These are phyloP conservation scores for Pterois miles DNA, from an alignment of 2,797 vertebrate species.

Conservation along the genomic window DNA sequence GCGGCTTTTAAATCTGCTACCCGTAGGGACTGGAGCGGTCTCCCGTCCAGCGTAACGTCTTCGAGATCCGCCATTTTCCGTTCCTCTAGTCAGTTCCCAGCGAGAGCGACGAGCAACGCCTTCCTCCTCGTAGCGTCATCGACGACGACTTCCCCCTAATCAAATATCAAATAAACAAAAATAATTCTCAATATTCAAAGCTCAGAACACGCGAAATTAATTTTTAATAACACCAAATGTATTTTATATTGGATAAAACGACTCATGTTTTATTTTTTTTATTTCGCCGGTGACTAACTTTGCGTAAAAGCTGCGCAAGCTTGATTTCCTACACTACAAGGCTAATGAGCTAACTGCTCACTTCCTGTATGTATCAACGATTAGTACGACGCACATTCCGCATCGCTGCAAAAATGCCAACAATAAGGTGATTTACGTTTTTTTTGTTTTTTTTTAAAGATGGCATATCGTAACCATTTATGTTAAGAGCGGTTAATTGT, in stretches of 20 bases:
- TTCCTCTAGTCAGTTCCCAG: slow-evolving; percentile 82
- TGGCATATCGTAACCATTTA: background rate
- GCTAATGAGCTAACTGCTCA: background rate
- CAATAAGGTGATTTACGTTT: background rate
- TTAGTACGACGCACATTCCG: background rate
- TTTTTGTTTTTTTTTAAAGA: background rate
- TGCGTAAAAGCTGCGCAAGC: slow-evolving; percentile 64
- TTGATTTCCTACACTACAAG: slow-evolving; percentile 18
- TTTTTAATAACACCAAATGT: too few relatives aligned
- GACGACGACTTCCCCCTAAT: slow-evolving; percentile 58
- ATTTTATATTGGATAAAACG: too few relatives aligned
- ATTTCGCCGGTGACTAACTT: background rate
- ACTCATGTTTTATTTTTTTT: background rate
- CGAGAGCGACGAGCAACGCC: slow-evolving; percentile 76
- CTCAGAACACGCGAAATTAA: too few relatives aligned
- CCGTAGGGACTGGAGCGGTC: slow-evolving; percentile 93
- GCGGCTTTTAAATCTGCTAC: slow-evolving; percentile 94
- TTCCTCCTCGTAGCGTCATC: slow-evolving; percentile 77
- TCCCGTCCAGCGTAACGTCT: slow-evolving; percentile 97
- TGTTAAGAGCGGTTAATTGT: background rate
- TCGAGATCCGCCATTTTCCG: slow-evolving; percentile 97
- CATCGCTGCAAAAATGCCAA: background rate
- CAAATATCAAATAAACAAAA: slow-evolving; percentile 1
- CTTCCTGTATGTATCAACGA: slow-evolving; percentile 49
- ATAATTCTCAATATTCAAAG: background rate